These are phyloP conservation scores for Eilema caniola DNA, from an alignment of 2,888 invertebrate genomes.

Conservation along the genomic window DNA sequence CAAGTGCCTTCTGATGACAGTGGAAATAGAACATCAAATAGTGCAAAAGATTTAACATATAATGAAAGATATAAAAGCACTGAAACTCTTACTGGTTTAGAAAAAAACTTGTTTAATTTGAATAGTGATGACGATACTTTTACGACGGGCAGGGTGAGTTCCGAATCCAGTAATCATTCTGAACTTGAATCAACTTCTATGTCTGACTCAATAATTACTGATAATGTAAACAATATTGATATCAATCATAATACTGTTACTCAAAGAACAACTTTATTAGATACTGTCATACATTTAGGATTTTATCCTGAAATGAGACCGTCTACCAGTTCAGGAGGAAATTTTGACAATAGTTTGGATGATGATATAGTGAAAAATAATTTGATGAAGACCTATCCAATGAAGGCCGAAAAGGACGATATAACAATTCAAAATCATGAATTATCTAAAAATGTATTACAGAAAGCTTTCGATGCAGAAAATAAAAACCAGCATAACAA, in stretches of 20 bases:
- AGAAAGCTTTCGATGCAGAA: slow-evolving; percentile 53
- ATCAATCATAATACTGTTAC: slow-evolving; percentile 20
- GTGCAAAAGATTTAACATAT: slow-evolving; percentile 17
- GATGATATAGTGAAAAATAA: slow-evolving; percentile 48
- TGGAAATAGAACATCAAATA: slow-evolving; percentile 17
- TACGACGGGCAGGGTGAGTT: slow-evolving; percentile 57
- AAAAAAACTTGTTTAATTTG: slow-evolving; percentile 25
- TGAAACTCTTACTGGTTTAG: slow-evolving; percentile 48
- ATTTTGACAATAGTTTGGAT: slow-evolving; percentile 36
- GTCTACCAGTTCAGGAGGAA: slow-evolving; percentile 48
- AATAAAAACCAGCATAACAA: slow-evolving; percentile 49
- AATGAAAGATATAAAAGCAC: slow-evolving; percentile 46
- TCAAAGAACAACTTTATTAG: slow-evolving; percentile 45
- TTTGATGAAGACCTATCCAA: slow-evolving; percentile 27
- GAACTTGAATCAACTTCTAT: slow-evolving; percentile 48
- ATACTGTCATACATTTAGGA: slow-evolving; percentile 60
- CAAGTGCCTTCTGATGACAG: slow-evolving; percentile 34
- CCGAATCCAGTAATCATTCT: slow-evolving; percentile 53
- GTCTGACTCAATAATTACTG: slow-evolving; percentile 39
- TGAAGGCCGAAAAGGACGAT: slow-evolving; percentile 41
- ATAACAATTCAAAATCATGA: slow-evolving; percentile 27
- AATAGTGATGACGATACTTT: slow-evolving; percentile 53
- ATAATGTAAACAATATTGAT: slow-evolving; percentile 3
- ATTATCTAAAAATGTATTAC: slow-evolving; percentile 49
- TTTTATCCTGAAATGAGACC: slow-evolving; percentile 55